Conservation (phyloP, 2,888 invertebrate species). For the Listrodromus nycthemerus region DNA sequence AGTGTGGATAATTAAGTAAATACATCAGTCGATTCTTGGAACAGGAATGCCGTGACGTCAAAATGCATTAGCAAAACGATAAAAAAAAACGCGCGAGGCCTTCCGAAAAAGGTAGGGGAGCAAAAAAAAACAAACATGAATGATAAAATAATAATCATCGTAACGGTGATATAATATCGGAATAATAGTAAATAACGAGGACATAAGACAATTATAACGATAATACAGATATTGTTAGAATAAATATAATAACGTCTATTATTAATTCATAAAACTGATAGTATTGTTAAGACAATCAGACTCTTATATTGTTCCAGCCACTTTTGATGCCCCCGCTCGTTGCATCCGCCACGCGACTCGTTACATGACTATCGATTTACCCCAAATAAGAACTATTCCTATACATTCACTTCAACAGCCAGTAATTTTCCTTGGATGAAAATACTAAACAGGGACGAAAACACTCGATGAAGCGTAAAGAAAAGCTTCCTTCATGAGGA, state of each 20-base stretch:
- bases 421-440: slow-evolving; percentile 11
- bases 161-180: slow-evolving; percentile 66
- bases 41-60: background rate
- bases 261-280: slow-evolving; percentile 77
- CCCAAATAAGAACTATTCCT: slow-evolving; percentile 5
- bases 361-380: slow-evolving; percentile 43
- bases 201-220: slow-evolving; percentile 52
- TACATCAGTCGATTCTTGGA: slow-evolving; percentile 1
- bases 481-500: slow-evolving; percentile 11
- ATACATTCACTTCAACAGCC: slow-evolving; percentile 21
- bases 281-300: slow-evolving; percentile 84
- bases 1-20: slow-evolving; percentile 2
- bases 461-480: slow-evolving; percentile 21
- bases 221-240: slow-evolving; percentile 66
- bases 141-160: slow-evolving; percentile 65
- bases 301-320: slow-evolving; percentile 80
- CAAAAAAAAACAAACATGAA: slow-evolving; percentile 67
- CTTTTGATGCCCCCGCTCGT: slow-evolving; percentile 71
- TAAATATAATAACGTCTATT: slow-evolving; percentile 64
- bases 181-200: slow-evolving; percentile 69
- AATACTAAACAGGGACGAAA: background rate
- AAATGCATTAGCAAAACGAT: slow-evolving; percentile 11
- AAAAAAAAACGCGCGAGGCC: slow-evolving; percentile 29
- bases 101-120: slow-evolving; percentile 50
- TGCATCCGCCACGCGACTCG: slow-evolving; percentile 30